A percentile compares a stretch with the other conserved stretches of the same genome.
phyloP scores from a whole-genome alignment of 2,797 vertebrate species.

The Melanotaenia maccullochi region DNA sequence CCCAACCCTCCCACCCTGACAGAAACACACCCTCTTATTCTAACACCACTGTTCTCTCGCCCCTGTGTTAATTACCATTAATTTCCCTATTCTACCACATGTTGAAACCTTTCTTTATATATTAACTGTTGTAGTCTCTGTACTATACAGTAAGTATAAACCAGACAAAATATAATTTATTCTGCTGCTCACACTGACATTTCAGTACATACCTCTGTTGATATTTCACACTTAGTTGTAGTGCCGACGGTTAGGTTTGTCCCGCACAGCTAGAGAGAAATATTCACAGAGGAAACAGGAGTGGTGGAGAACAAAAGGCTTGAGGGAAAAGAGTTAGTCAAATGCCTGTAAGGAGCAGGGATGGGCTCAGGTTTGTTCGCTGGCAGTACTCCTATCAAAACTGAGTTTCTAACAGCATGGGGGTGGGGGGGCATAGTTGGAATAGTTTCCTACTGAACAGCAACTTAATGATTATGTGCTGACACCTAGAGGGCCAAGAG shows the following conservation, averaged over 20 bases:
- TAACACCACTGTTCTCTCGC: slow-evolving; percentile 52
- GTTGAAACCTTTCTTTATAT: not conserved
- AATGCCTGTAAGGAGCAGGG: slow-evolving; percentile 36
- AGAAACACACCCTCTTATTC: slow-evolving; percentile 67
- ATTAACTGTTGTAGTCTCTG: not conserved
- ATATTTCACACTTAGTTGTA: slow-evolving; percentile 21
- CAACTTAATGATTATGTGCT: slow-evolving; percentile 43
- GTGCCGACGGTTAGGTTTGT: slow-evolving; percentile 5
- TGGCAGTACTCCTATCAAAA: slow-evolving; percentile 66
- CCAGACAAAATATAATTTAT: not conserved
- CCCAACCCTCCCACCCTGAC: slow-evolving; percentile 21
- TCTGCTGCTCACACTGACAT: not conserved
- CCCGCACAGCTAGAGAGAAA: slow-evolving; percentile 26
- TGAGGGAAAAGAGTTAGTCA: slow-evolving; percentile 29
- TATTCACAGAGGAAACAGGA: slow-evolving; percentile 58
- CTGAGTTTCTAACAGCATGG: slow-evolving; percentile 6
- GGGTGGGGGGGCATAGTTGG: slow-evolving; percentile 69
- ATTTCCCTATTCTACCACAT: not conserved
- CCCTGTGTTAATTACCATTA: slow-evolving; percentile 7
- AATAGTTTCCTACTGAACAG: slow-evolving; percentile 67
- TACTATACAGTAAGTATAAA: not conserved
- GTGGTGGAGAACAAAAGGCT: slow-evolving; percentile 67
- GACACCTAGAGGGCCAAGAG: slow-evolving; percentile 73
- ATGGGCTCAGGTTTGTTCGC: slow-evolving; percentile 43
- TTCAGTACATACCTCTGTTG: slow-evolving; percentile 1